A percentile compares a stretch with the other conserved stretches of the same genome.
Evolutionary conservation across 1,140 invertebrate species (phyloP).

Genomic region (Grapholita molesta): DNA sequence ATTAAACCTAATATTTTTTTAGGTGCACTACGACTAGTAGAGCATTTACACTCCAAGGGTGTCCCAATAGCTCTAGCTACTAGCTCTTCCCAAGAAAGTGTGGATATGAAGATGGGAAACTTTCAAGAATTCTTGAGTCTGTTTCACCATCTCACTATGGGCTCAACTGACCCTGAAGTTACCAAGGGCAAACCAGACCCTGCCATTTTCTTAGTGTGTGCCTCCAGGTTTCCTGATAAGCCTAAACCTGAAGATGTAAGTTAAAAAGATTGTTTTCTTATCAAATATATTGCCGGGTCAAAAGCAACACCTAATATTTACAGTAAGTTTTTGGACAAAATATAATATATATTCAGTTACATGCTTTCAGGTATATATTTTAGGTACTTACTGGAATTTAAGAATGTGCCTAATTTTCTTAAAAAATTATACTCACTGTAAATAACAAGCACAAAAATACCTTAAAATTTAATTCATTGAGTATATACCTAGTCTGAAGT

Average conservation of each 20-base stretch:
- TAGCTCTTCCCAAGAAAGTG: conserved; percentile 82
- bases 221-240: conserved; percentile 82
- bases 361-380: too few species aligned
- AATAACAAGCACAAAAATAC: too few species aligned
- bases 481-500: too few species aligned
- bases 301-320: neutral
- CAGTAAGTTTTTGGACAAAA: too few species aligned
- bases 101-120: conserved; percentile 82
- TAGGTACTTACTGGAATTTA: too few species aligned
- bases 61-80: conserved; percentile 87
- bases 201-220: conserved; percentile 87
- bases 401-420: too few species aligned
- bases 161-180: conserved; percentile 86
- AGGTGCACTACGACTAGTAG: conserved; percentile 84
- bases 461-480: too few species aligned
- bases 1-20: conserved; percentile 34
- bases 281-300: neutral
- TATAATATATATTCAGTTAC: too few species aligned
- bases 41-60: conserved; percentile 82
- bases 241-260: conserved; percentile 78
- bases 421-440: too few species aligned
- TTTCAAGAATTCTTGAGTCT: conserved; percentile 81
- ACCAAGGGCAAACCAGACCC: conserved; percentile 88
- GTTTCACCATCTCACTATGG: conserved; percentile 84
- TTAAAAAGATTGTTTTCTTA: conserved; percentile 36